A percentile compares a stretch with the other conserved stretches of the same genome.
Evolutionary conservation across 2,888 invertebrate species (phyloP).

Genomic region (Xanthia icteritia): DNA sequence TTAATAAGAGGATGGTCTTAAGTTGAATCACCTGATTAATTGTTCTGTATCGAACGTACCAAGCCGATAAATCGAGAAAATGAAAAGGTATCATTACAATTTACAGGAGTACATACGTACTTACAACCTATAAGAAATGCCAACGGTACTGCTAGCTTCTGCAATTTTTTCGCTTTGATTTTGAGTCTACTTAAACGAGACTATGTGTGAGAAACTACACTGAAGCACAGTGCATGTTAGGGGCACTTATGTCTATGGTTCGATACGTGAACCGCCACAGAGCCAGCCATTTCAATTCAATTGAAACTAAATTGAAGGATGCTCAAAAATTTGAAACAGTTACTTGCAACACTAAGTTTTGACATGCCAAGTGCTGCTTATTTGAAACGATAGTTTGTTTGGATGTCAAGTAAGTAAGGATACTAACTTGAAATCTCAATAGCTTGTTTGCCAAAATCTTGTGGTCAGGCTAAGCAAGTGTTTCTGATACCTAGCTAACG

Average conservation of each 20-base stretch:
- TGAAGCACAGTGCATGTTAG: background rate
- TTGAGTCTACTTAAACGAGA: background rate
- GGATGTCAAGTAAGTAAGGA: background rate
- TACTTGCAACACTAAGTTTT: conserved; percentile 5
- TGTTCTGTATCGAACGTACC: background rate
- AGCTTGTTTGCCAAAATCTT: background rate
- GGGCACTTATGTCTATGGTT: background rate
- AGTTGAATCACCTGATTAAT: background rate
- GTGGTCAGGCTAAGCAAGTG: background rate
- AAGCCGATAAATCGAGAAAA: background rate
- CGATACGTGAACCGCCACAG: background rate
- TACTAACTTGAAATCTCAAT: conserved; percentile 11
- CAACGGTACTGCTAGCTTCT: background rate
- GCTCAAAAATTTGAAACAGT: background rate
- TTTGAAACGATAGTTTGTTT: conserved; percentile 15
- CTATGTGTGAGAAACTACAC: background rate
- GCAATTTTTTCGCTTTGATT: background rate
- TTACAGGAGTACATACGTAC: background rate
- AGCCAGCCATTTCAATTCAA: background rate
- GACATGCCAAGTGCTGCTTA: background rate
- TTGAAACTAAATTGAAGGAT: background rate
- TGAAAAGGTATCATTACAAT: background rate
- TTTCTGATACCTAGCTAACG: conserved; percentile 7
- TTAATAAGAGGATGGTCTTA: background rate
- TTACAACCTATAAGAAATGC: background rate